Base-by-base conservation (phyloP, 2,888 invertebrate species). In the Eueremaeus valkanovi region DNA sequence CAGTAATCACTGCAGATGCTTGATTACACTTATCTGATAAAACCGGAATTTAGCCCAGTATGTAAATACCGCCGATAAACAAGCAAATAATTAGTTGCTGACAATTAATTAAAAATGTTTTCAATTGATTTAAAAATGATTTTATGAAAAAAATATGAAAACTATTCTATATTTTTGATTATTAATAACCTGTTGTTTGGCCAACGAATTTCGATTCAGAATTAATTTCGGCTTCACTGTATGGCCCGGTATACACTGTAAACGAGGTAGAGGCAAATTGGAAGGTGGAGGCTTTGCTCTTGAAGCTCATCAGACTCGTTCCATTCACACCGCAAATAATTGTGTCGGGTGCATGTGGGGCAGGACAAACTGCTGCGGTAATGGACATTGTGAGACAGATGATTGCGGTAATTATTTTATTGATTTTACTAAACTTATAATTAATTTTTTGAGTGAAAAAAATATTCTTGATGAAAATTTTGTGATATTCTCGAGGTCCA, bases 341-440 rank as follows among this genome's bases (percentile, higher is more conserved):
- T 85, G 85, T 85, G 82, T 82, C 9, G 85, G 85, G 6, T 79
- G 84, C 27, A 82, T 85, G 78, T 86, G 85, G 85, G 84, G 82
- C 3, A 81, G 85, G 75, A 85, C 85, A 6, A 83, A 82, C 76
- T 86, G 86, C 77, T 81, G 83, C 75, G 45, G 77, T 6, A 76
- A 78, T 27, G 80, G 81, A n/a, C 81, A 81, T 70, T 84, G 84
- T 78, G 79, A 80, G 45, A 83, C 84, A 33, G 85, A 85, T 3
- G 84, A 84, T 73, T 85, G 85, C 77, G 85, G 75, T 75, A 73
- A 70, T 36, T 8, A 13, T 33, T n/a, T n/a, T n/a, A n/a, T n/a
- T n/a, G n/a, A 40, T 58, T 58, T 24, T 5, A 36, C 11, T 18
- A n/a, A 9, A 16, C 6, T 51, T 5, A 51, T 9, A 36, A 36